Conservation (phyloP, 1,140 invertebrate genomes). For the Cyrtorhinus lividipennis region DNA sequence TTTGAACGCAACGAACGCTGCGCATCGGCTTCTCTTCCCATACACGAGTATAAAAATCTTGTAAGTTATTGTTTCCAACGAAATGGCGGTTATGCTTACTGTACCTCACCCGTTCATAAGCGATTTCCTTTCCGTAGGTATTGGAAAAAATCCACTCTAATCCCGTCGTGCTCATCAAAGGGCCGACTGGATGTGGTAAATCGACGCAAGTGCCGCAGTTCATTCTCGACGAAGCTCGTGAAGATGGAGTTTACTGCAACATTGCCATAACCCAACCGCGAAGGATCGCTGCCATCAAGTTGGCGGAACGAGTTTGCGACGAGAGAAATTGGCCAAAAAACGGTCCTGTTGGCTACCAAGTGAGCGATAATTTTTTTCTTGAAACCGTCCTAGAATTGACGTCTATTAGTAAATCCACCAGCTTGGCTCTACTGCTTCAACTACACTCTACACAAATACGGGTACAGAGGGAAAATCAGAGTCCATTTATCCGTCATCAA, state of each 20-base stretch:
- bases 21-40: no score
- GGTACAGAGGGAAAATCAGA: no score
- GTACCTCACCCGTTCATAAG: no score
- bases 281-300: conserved; percentile 67
- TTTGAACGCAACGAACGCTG: no score
- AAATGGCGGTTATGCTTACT: no score
- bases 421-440: no score
- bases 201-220: conserved; percentile 80
- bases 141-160: conserved; percentile 46
- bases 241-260: conserved; percentile 47
- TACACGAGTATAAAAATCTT: conserved; percentile 17
- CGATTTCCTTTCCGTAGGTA: no score
- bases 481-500: no score
- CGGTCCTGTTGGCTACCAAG: conserved; percentile 68
- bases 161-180: conserved; percentile 67
- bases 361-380: conserved; percentile 26
- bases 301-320: conserved; percentile 59
- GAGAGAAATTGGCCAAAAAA: conserved; percentile 64
- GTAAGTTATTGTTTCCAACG: no score
- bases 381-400: neutral
- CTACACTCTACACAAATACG: no score
- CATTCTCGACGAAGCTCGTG: conserved; percentile 57
- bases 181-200: conserved; percentile 66
- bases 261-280: conserved; percentile 80
- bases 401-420: no score